Evolutionary conservation across 2,113 vertebrate species (phyloP).

Genomic region (Poeciliopsis turrubarensis): DNA sequence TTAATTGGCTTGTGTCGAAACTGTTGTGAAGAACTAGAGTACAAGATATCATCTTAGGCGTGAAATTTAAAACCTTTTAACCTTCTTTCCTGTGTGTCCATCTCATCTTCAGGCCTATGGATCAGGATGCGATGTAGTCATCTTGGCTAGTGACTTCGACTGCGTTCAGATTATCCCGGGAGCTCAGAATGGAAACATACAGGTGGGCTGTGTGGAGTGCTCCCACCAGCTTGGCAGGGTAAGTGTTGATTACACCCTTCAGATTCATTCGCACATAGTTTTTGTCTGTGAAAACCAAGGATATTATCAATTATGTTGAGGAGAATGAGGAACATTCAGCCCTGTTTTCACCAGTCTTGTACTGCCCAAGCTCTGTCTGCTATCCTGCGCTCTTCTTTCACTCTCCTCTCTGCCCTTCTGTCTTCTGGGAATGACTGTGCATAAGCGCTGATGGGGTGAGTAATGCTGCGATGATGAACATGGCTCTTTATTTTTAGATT

Average conservation of each 20-base stretch:
- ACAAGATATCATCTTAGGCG: not conserved
- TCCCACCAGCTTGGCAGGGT: slow-evolving; percentile 96
- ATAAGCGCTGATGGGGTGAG: slow-evolving; percentile 61
- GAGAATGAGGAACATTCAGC: slow-evolving; percentile 19
- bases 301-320: slow-evolving; percentile 16
- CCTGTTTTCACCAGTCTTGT: slow-evolving; percentile 9
- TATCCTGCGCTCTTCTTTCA: slow-evolving; percentile 12
- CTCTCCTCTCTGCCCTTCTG: slow-evolving; percentile 20
- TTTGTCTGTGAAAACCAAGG: slow-evolving; percentile 8
- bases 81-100: not conserved
- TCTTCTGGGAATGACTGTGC: slow-evolving; percentile 56
- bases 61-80: not conserved
- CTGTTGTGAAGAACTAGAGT: not conserved
- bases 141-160: slow-evolving; percentile 96
- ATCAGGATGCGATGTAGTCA: slow-evolving; percentile 97
- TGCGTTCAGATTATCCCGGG: slow-evolving; percentile 99
- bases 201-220: slow-evolving; percentile 98
- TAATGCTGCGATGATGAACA: slow-evolving; percentile 66
- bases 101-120: slow-evolving; percentile 89
- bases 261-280: slow-evolving; percentile 21
- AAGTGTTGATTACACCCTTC: slow-evolving; percentile 71
- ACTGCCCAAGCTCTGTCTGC: slow-evolving; percentile 17
- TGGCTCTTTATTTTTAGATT: slow-evolving; percentile 85
- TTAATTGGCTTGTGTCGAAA: not conserved
- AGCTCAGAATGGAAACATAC: slow-evolving; percentile 99